These are phyloP conservation scores for Bradypodion pumilum DNA, from an alignment of 2,797 vertebrate species.

Conservation along the genomic window DNA sequence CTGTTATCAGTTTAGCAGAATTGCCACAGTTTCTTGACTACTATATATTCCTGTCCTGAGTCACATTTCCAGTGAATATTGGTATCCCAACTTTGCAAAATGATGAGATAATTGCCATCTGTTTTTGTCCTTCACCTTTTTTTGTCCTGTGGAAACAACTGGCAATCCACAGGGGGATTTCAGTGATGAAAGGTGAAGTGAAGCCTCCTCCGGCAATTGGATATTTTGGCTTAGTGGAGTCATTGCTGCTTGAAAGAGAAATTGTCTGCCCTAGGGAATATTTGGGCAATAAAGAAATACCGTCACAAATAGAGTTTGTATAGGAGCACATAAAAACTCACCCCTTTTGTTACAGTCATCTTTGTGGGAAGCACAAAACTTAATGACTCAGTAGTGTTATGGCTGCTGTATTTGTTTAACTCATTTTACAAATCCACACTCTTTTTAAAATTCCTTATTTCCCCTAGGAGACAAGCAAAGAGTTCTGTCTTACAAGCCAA, in stretches of 20 bases:
- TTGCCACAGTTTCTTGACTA: conserved; percentile 21
- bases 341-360: conserved; percentile 30
- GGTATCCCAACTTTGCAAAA: conserved; percentile 45
- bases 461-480: conserved; percentile 53
- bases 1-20: conserved; percentile 13
- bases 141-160: conserved; percentile 45
- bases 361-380: conserved; percentile 42
- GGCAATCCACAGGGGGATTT: conserved; percentile 56
- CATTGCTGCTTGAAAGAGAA: conserved; percentile 55
- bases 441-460: conserved; percentile 61
- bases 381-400: conserved; percentile 41
- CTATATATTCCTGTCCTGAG: conserved; percentile 47
- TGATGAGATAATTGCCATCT: conserved; percentile 55
- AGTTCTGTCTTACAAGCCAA: conserved; percentile 50
- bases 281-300: conserved; percentile 52
- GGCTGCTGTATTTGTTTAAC: conserved; percentile 58
- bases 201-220: conserved; percentile 55
- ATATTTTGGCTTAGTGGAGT: conserved; percentile 56
- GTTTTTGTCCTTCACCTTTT: conserved; percentile 59
- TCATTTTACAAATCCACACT: conserved; percentile 51
- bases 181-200: conserved; percentile 51
- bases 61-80: conserved; percentile 39
- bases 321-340: conserved; percentile 49
- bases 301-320: conserved; percentile 42
- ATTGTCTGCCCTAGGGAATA: conserved; percentile 61